Conservation (phyloP, 1,140 invertebrate genomes). For the Manduca sexta region DNA sequence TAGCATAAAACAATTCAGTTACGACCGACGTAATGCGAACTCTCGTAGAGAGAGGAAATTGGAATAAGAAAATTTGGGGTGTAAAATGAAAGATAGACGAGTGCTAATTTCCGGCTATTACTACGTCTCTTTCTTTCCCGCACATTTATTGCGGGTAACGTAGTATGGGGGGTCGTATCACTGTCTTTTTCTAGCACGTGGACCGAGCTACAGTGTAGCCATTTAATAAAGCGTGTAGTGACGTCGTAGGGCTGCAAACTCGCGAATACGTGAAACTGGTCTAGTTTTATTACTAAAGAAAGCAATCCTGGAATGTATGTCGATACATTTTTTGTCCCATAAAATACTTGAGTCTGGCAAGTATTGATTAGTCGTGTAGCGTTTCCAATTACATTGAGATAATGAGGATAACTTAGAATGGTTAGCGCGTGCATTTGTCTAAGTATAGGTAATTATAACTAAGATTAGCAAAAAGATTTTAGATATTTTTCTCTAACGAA, state of each 20-base stretch:
- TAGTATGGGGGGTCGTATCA: conserved; percentile 33
- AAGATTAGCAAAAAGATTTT: too few species aligned
- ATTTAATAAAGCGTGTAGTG: conserved; percentile 33
- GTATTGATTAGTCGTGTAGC: too few species aligned
- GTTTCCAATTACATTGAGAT: too few species aligned
- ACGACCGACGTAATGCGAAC: conserved; percentile 32
- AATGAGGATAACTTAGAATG: too few species aligned
- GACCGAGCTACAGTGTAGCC: conserved; percentile 14
- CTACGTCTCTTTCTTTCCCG: conserved; percentile 70
- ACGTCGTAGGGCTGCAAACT: conserved; percentile 7
- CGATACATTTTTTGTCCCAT: too few species aligned
- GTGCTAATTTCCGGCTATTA: conserved; percentile 73
- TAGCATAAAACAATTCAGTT: conserved; percentile 12
- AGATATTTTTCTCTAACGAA: too few species aligned
- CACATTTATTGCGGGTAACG: conserved; percentile 53
- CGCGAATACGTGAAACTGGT: background rate
- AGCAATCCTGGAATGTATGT: too few species aligned
- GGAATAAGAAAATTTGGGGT: conserved; percentile 74
- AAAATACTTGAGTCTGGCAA: too few species aligned
- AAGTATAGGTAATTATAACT: too few species aligned
- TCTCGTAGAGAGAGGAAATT: conserved; percentile 68
- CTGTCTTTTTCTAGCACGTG: conserved; percentile 55
- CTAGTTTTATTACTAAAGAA: too few species aligned
- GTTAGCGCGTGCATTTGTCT: too few species aligned
- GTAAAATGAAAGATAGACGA: conserved; percentile 74